Conservation (phyloP, 2,113 vertebrate genomes). For the Glareola pratincola region DNA sequence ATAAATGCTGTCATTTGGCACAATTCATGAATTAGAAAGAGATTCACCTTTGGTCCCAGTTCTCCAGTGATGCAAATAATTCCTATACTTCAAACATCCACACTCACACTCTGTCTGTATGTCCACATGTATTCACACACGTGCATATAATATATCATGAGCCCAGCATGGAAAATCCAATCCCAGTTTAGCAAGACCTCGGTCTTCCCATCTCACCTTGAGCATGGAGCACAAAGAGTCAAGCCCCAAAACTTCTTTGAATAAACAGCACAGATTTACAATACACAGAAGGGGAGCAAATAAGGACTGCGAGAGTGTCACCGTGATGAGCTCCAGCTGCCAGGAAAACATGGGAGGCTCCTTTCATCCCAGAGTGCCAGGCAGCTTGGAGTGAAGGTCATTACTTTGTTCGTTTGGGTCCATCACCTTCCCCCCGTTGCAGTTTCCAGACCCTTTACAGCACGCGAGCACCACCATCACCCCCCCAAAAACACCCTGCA, state of each 20-base stretch:
- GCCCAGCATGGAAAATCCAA: background rate
- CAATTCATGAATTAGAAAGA: background rate
- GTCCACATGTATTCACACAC: background rate
- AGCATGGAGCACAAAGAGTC: background rate
- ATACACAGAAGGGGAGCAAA: background rate
- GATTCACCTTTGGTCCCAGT: background rate
- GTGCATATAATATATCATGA: accelerated
- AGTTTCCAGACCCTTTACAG: background rate
- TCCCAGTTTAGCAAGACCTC: background rate
- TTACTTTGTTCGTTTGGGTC: background rate
- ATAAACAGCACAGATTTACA: background rate
- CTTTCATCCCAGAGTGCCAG: background rate
- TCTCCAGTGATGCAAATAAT: background rate
- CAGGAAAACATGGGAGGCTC: background rate
- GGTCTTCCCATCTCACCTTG: background rate
- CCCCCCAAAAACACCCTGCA: accelerated
- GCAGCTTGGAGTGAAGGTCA: background rate
- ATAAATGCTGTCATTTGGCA: background rate
- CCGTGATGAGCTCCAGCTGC: background rate
- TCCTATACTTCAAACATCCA: background rate
- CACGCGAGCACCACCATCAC: background rate
- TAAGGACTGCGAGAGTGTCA: background rate
- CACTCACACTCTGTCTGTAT: background rate
- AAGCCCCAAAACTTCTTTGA: background rate
- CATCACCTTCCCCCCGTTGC: background rate